Conservation (phyloP, 2,113 vertebrate genomes). For the Arothron firmamentum region DNA sequence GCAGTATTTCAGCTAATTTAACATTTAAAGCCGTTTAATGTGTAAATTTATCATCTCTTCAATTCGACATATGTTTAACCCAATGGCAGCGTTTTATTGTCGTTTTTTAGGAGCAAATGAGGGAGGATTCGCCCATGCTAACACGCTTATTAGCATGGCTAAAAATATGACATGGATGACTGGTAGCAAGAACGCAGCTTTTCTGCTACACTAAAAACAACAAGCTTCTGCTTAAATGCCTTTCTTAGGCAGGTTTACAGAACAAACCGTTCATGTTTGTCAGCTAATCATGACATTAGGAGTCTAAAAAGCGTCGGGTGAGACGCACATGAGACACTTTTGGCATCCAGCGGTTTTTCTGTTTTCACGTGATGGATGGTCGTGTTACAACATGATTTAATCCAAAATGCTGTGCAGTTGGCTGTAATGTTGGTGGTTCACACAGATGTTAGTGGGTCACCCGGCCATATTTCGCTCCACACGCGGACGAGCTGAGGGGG, state of each 20-base stretch:
- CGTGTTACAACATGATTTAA: not conserved
- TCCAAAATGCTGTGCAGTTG: too few relatives aligned
- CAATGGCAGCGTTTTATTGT: too few relatives aligned
- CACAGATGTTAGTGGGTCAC: constrained; percentile 49
- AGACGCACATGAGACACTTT: too few relatives aligned
- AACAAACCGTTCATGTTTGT: too few relatives aligned
- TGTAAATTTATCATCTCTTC: fast-evolving
- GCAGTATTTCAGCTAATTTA: fast-evolving
- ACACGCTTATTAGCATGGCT: not conserved
- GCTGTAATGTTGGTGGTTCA: not conserved
- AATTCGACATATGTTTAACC: constrained; percentile 16
- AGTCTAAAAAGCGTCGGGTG: too few relatives aligned
- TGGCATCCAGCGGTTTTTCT: too few relatives aligned
- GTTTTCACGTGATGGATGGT: not conserved
- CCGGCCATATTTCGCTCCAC: constrained; percentile 30
- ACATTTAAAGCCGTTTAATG: fast-evolving
- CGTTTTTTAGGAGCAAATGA: too few relatives aligned
- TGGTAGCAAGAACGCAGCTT: not conserved
- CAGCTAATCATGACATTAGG: not conserved
- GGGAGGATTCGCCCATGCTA: not conserved
- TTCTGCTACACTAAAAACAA: too few relatives aligned
- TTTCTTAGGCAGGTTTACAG: too few relatives aligned
- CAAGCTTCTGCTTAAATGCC: too few relatives aligned
- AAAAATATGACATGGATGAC: not conserved
- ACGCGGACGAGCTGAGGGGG: constrained; percentile 2